These are phyloP conservation scores for Platyscapa corneri DNA, from an alignment of 1,140 invertebrate genomes.

Conservation along the genomic window DNA sequence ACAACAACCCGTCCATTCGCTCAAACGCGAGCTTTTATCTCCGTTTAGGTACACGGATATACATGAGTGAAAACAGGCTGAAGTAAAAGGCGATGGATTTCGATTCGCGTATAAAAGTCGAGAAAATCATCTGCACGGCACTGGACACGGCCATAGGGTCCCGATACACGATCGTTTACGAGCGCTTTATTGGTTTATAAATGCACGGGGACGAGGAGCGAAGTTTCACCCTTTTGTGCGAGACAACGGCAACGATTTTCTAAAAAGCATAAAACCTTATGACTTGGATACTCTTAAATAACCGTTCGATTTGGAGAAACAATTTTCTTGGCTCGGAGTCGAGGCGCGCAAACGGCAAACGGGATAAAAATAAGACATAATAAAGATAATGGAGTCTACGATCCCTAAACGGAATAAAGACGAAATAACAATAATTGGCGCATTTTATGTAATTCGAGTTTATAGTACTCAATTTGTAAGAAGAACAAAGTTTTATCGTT, in stretches of 20 bases:
- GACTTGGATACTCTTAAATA: slow-evolving; percentile 21
- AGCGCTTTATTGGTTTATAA: slow-evolving; percentile 24
- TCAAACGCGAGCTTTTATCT: not conserved
- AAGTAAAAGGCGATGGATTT: not conserved
- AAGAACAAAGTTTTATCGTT: not conserved
- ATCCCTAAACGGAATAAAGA: not conserved
- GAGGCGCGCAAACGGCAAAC: slow-evolving; percentile 10
- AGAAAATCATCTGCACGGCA: slow-evolving; percentile 15
- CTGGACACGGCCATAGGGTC: not conserved
- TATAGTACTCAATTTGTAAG: not conserved
- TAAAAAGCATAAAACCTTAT: slow-evolving; percentile 41
- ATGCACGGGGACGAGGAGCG: not conserved
- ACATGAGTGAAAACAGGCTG: not conserved
- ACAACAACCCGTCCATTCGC: not conserved
- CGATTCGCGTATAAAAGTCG: not conserved
- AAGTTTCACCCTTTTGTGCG: slow-evolving; percentile 4
- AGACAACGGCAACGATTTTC: slow-evolving; percentile 32
- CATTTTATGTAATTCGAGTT: not conserved
- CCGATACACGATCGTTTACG: slow-evolving; percentile 38
- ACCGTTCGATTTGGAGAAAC: slow-evolving; percentile 37
- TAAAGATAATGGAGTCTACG: slow-evolving; percentile 19
- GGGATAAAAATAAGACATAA: slow-evolving; percentile 7
- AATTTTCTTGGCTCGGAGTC: slow-evolving; percentile 7
- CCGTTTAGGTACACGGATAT: not conserved
- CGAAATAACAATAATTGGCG: not conserved